These are phyloP conservation scores for Phenacoccus solenopsis DNA, from an alignment of 1,140 invertebrate genomes.

Conservation along the genomic window DNA sequence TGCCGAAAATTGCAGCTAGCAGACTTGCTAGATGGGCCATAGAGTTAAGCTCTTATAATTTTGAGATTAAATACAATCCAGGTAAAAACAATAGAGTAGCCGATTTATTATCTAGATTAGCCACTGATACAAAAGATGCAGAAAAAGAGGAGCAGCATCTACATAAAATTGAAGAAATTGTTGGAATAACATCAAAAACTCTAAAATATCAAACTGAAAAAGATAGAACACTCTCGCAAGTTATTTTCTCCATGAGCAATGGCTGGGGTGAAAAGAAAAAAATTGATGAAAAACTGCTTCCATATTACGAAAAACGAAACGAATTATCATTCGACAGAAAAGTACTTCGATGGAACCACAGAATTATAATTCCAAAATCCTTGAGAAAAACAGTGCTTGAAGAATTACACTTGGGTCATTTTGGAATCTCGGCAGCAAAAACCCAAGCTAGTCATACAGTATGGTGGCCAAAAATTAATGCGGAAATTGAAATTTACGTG, in stretches of 20 bases:
- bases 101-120: constrained; percentile 29
- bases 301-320: not conserved
- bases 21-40: constrained; percentile 32
- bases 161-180: not conserved
- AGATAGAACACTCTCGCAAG: not conserved
- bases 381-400: constrained; percentile 26
- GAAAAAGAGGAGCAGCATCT: not conserved
- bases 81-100: constrained; percentile 27
- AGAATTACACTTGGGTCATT: constrained; percentile 30
- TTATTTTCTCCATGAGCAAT: not conserved
- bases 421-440: constrained; percentile 33
- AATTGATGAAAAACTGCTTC: not conserved
- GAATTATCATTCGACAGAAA: not conserved
- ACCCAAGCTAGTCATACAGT: constrained; percentile 29
- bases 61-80: constrained; percentile 30
- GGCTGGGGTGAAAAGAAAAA: not conserved
- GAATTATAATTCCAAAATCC: constrained; percentile 29
- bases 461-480: constrained; percentile 33
- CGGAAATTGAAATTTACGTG: constrained; percentile 26
- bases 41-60: constrained; percentile 31
- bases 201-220: not conserved
- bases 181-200: not conserved
- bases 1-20: constrained; percentile 30
- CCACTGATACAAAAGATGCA: not conserved
- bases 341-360: constrained; percentile 15